Evolutionary conservation across 2,113 vertebrate genomes (phyloP).

Genomic region (Callaeas wilsoni): DNA sequence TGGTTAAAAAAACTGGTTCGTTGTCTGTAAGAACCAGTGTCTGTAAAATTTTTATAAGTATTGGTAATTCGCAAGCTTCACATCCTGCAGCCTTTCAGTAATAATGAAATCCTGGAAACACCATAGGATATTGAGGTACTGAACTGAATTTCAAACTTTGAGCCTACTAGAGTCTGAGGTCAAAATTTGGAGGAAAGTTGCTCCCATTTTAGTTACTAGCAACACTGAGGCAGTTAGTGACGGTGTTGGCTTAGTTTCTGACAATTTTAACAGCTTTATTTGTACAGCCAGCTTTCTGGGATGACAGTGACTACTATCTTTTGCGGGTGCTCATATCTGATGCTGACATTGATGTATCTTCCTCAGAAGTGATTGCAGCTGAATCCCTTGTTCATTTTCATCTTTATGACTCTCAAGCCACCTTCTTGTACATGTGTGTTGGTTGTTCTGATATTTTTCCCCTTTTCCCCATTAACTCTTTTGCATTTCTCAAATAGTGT

Average conservation of each 20-base stretch:
- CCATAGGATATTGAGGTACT: not conserved
- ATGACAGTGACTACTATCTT: slow-evolving; percentile 37
- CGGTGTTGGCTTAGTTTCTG: not conserved
- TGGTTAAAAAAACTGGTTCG: not conserved
- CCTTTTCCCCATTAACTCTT: not conserved
- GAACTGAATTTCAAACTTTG: not conserved
- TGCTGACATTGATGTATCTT: slow-evolving; percentile 14
- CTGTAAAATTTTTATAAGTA: not conserved
- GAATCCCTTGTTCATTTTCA: slow-evolving; percentile 37
- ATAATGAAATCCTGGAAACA: not conserved
- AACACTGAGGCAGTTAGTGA: not conserved
- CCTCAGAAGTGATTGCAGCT: not conserved
- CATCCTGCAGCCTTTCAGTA: not conserved
- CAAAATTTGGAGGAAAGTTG: not conserved
- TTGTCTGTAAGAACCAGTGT: not conserved
- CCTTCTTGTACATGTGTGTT: not conserved
- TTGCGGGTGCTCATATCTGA: not conserved
- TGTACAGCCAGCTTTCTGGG: not conserved
- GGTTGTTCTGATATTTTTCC: not conserved
- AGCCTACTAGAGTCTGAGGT: not conserved
- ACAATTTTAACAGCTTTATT: slow-evolving; percentile 21
- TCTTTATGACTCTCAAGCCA: not conserved
- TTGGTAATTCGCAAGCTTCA: not conserved
- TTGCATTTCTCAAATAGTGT: not conserved
- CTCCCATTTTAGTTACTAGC: slow-evolving; percentile 5